Evolutionary conservation across 30 jellyfish, hydroid and myxozoan species (phyloP).

Genomic region (Rhopilema esculentum): DNA sequence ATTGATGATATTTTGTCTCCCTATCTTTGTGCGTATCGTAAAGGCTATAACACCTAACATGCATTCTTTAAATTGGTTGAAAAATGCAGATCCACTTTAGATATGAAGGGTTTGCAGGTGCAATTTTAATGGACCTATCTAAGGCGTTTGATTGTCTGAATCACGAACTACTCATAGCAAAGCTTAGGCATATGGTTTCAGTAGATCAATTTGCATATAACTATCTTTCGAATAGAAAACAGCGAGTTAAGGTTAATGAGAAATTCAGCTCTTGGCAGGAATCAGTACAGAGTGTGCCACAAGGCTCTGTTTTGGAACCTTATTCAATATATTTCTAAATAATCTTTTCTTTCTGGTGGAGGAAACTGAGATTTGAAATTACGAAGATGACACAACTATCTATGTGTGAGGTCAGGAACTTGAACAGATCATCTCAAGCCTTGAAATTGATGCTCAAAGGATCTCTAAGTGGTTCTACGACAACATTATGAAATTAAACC

Average conservation of each 20-base stretch:
- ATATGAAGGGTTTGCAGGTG: conserved; percentile 19
- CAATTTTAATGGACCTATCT: conserved; percentile 22
- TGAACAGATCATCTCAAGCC: too few relatives aligned
- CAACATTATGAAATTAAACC: conserved; percentile 15
- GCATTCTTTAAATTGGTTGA: conserved; percentile 16
- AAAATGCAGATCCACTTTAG: conserved; percentile 13
- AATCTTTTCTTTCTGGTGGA: conserved; percentile 2
- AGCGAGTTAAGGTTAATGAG: too few relatives aligned
- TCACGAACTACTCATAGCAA: conserved; percentile 40
- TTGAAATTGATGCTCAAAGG: conserved; percentile 6
- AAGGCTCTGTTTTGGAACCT: conserved; percentile 45
- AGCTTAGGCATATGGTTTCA: conserved; percentile 54
- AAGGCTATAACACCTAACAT: conserved; percentile 27
- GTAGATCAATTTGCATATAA: neutral
- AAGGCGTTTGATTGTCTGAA: too few relatives aligned
- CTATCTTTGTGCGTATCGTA: too few relatives aligned
- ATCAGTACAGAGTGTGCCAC: neutral
- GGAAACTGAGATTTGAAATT: conserved; percentile 8
- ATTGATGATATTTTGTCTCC: too few relatives aligned
- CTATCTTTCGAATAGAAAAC: neutral
- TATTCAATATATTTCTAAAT: conserved; percentile 7
- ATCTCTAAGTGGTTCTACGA: conserved; percentile 12
- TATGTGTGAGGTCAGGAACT: too few relatives aligned
- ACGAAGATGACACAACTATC: too few relatives aligned
- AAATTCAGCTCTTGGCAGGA: conserved; percentile 12